Evolutionary conservation across 2,888 invertebrate species (phyloP), one percentile per base, ranked within the genome.

Genomic region (Tanypteryx hageni): DNA sequence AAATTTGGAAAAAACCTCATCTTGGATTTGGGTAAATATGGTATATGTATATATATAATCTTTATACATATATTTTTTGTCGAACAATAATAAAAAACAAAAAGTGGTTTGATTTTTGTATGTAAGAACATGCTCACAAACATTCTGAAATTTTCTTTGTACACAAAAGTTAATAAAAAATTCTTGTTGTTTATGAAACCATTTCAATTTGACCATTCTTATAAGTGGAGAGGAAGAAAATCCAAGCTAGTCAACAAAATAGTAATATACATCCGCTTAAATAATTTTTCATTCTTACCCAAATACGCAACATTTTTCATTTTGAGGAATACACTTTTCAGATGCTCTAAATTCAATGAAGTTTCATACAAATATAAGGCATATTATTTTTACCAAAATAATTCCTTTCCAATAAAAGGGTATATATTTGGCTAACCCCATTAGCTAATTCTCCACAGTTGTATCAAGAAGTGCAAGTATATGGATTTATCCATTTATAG

Each of bases 311-410:
- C 61, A 89, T 89, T 64, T 44, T 89, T 89, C n/a, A 61, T 56
- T 14, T 27, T 44, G 18, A 89, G 64, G 89, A 89, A 89, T 89
- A 64, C 44, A 89, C 89, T 64, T 44, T 89, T 44, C 89, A 89
- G n/a, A 89, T n/a, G 61, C 61, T 68, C 64, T 89, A 64, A 44
- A 8, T 89, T 89, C 44, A 89, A 89, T 89, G 61, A 89, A 89
- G 89, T 89, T 89, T 89, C 89, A 64, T 89, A 89, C 61, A 89
- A 89, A 89, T 89, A 89, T 89, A 89, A 89, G 89, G 89, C 89
- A 89, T 89, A 89, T 89, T 64, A 89, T 89, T 89, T 86, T 89
- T 89, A 89, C 89, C 89, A 89, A 89, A 89, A 89, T 89, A 89
- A 89, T 64, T 89, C 89, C 89, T 89, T 89, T 68, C 68, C 89